phyloP scores from a whole-genome alignment of 1,140 invertebrate species.

The Calliopsis andreniformis region DNA sequence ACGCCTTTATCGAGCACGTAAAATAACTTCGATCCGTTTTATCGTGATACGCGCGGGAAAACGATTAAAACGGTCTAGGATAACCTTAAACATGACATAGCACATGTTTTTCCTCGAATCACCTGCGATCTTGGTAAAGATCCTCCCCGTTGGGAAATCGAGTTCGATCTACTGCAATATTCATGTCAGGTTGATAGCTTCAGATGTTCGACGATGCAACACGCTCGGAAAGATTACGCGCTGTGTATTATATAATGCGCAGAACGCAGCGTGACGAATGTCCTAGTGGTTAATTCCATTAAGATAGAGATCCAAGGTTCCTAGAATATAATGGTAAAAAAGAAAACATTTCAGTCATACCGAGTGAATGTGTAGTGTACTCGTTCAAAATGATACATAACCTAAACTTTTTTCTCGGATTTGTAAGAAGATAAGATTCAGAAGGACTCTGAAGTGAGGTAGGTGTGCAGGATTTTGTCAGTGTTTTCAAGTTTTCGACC shows the following conservation, averaged over 20 bases:
- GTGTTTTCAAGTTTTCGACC: no score
- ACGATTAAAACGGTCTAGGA: background rate
- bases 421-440: no score
- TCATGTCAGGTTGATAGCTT: slow-evolving; percentile 9
- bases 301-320: slow-evolving; percentile 44
- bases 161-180: slow-evolving; percentile 20
- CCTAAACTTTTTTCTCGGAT: background rate
- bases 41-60: background rate
- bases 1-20: background rate
- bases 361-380: background rate
- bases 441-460: no score
- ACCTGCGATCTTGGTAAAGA: background rate
- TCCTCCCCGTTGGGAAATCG: slow-evolving; percentile 8
- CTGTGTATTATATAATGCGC: slow-evolving; percentile 25
- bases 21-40: background rate
- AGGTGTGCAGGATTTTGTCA: no score
- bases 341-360: background rate
- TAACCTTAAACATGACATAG: slow-evolving; percentile 21
- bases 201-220: slow-evolving; percentile 11
- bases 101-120: slow-evolving; percentile 1
- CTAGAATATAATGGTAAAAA: slow-evolving; percentile 19
- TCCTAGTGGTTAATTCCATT: slow-evolving; percentile 31
- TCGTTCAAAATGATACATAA: background rate
- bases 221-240: slow-evolving; percentile 3
- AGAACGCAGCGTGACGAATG: background rate